These are phyloP conservation scores for Apteryx mantelli DNA, from an alignment of 2,113 vertebrate species.

Conservation along the genomic window DNA sequence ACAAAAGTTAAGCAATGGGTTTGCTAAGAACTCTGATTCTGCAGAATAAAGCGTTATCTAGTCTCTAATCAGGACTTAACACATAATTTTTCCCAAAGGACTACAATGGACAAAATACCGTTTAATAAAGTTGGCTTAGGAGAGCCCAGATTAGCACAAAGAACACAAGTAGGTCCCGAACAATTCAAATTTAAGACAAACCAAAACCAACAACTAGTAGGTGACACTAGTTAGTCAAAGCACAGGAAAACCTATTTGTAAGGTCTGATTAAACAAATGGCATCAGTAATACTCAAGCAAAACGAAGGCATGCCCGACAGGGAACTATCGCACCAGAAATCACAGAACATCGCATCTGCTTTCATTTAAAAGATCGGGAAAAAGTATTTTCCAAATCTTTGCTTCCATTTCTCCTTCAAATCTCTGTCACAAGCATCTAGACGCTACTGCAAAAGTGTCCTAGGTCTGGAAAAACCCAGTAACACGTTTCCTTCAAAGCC, in stretches of 20 bases:
- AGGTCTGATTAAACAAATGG: background rate
- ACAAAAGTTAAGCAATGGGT: background rate
- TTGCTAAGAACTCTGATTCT: background rate
- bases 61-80: background rate
- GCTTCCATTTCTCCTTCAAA: background rate
- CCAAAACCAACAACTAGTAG: background rate
- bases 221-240: background rate
- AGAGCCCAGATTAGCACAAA: background rate
- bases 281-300: background rate
- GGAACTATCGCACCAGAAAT: background rate
- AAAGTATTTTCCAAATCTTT: background rate
- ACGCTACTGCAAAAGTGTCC: background rate
- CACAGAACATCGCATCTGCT: background rate
- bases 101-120: background rate
- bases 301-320: background rate
- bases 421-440: background rate
- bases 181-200: background rate
- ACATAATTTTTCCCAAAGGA: background rate
- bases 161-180: background rate
- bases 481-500: too few species aligned
- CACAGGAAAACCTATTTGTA: background rate
- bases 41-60: background rate
- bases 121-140: background rate
- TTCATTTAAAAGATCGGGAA: background rate
- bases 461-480: background rate